A percentile compares a stretch with the other conserved stretches of the same genome.
Evolutionary conservation across 2,113 vertebrate genomes (phyloP).

Genomic region (Polypterus senegalus): DNA sequence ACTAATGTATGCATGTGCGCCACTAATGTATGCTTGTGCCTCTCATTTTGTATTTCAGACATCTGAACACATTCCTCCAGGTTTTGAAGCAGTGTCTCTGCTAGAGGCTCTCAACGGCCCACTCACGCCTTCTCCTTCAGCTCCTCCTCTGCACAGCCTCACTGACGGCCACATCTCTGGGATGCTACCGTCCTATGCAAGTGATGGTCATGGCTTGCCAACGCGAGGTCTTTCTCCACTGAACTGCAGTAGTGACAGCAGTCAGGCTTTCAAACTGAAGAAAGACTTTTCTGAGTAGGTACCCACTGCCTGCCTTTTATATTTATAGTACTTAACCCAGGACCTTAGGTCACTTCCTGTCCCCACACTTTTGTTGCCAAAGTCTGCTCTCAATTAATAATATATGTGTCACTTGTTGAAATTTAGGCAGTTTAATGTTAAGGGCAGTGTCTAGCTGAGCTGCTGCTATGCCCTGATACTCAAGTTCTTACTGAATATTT

Average conservation of each 20-base stretch:
- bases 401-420: no score
- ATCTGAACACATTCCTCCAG: conserved; percentile 81
- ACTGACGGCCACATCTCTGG: conserved; percentile 57
- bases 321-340: no score
- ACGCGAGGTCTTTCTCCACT: conserved; percentile 63
- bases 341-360: no score
- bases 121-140: conserved; percentile 59
- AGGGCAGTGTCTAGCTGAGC: no score
- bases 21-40: conserved; percentile 2
- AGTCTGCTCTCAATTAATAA: no score
- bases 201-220: conserved; percentile 56
- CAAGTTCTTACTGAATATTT: no score
- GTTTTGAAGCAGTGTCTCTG: conserved; percentile 87
- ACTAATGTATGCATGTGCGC: conserved; percentile 1
- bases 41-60: conserved; percentile 46
- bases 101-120: conserved; percentile 92
- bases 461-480: no score
- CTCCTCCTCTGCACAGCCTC: conserved; percentile 53
- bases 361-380: no score
- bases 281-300: conserved; percentile 83
- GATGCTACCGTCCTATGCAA: conserved; percentile 62
- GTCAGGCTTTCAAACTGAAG: conserved; percentile 71
- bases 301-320: no score
- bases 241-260: conserved; percentile 56
- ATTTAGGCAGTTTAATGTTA: no score